Evolutionary conservation across 2,888 invertebrate species (phyloP).

Genomic region (Oscheius sp.): DNA sequence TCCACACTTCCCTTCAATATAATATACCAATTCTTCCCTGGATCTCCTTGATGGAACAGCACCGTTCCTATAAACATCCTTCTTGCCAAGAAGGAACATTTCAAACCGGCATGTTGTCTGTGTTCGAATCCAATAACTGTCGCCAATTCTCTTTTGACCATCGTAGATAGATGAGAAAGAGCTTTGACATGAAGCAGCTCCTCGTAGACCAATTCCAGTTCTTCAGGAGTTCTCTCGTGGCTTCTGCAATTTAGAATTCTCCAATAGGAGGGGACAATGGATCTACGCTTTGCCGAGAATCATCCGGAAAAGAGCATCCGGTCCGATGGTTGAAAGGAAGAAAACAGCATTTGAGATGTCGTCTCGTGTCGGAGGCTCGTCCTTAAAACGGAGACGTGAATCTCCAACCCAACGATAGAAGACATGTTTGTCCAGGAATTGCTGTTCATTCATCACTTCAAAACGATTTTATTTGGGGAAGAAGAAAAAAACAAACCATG

Average conservation of each 20-base stretch:
- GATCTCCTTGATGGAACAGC: constrained; percentile 78
- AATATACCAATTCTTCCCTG: constrained; percentile 85
- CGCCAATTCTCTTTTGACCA: constrained; percentile 76
- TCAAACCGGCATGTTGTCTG: constrained; percentile 81
- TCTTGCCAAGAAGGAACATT: constrained; percentile 63
- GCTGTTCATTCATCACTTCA: constrained; percentile 81
- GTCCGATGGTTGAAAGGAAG: constrained; percentile 79
- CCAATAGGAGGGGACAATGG: background rate
- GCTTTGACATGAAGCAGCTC: constrained; percentile 84
- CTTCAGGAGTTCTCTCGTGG: constrained; percentile 81
- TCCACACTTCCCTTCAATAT: constrained; percentile 84
- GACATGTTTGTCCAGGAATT: constrained; percentile 84
- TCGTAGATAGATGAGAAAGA: constrained; percentile 81
- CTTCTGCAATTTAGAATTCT: constrained; percentile 74
- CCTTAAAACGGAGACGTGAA: constrained; percentile 3
- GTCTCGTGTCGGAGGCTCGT: constrained; percentile 31
- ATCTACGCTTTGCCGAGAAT: constrained; percentile 83
- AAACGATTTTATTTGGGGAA: constrained; percentile 19
- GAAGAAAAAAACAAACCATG: constrained; percentile 74
- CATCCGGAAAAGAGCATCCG: constrained; percentile 83
- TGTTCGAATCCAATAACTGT: constrained; percentile 83
- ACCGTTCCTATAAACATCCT: constrained; percentile 76
- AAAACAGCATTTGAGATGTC: constrained; percentile 72
- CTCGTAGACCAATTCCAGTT: constrained; percentile 84
- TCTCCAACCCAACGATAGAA: constrained; percentile 79